Evolutionary conservation across 1,140 invertebrate genomes (phyloP), one percentile per base, ranked within the genome.

Genomic region (Cyclina sinensis): DNA sequence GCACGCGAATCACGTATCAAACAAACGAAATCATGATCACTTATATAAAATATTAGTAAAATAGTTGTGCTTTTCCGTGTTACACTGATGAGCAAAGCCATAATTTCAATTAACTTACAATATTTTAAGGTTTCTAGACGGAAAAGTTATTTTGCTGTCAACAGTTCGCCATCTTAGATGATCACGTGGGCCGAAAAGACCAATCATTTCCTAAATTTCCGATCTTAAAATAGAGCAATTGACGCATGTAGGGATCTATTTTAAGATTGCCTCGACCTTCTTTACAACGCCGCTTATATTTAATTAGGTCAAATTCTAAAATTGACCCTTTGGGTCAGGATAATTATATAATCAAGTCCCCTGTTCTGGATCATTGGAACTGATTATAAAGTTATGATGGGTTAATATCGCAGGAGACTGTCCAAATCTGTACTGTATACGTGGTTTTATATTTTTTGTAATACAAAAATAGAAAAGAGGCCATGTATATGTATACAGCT

Each of bases 161-260:
- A 78, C 74, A 78, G 48, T 78, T 78, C 74, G 74, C 74, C 74
- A 78, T 78, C 74, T 78, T 78, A 30, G 48, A 78, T 78, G 48
- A 24, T 78, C 74, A 78, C 74, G 74, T 78, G 74, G 27, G 12
- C 14, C 1, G 16, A 51, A 35, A 27, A 35, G 74, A 37, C 74
- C 74, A 78, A 78, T 78, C 74, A 35, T 51, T 27, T 32, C 1
- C 4, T 32, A 78, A 54, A 5, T 54, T 51, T 21, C 14, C 21
- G 27, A 3, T 21, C 74, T 78, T 27, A 39, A 78, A 51, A 51
- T 78, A 78, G 74, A 30, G 11, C 48, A 24, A 78, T 78, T 78
- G 74, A 78, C 74, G 74, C 74, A 78, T 78, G 74, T 78, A 78
- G 7, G n/a, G 46, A 51, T 78, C 74, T 78, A 78, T 78, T 57